Conservation (phyloP, 1,140 invertebrate species). For the Heliothis subflexa region DNA sequence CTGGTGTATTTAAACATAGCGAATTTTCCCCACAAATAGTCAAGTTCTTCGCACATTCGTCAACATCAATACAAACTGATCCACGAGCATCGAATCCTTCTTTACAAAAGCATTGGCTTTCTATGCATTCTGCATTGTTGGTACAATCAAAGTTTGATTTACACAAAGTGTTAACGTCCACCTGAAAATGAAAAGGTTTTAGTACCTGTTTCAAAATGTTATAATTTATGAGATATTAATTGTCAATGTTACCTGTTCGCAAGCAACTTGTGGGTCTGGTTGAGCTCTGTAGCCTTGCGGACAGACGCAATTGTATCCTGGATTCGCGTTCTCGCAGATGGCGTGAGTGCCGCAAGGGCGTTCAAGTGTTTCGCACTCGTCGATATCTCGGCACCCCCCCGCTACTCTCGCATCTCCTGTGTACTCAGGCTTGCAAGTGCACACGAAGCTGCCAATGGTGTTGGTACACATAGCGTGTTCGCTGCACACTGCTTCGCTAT, state of each 20-base stretch:
- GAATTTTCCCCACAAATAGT: constrained; percentile 92
- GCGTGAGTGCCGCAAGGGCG: constrained; percentile 95
- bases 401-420: constrained; percentile 92
- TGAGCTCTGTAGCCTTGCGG: constrained; percentile 95
- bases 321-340: constrained; percentile 94
- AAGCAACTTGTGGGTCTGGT: constrained; percentile 93
- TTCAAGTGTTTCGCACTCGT: constrained; percentile 94
- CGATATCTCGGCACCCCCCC: constrained; percentile 93
- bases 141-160: constrained; percentile 96
- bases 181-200: constrained; percentile 82
- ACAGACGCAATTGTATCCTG: constrained; percentile 95
- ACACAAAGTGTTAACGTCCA: constrained; percentile 94
- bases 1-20: constrained; percentile 93
- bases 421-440: constrained; percentile 93
- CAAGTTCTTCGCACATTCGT: constrained; percentile 92
- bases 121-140: constrained; percentile 95
- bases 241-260: constrained; percentile 90
- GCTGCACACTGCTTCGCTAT: constrained; percentile 91
- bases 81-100: constrained; percentile 94
- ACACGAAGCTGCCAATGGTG: constrained; percentile 94
- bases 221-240: neutral
- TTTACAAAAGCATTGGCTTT: constrained; percentile 96
- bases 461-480: constrained; percentile 94
- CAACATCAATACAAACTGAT: constrained; percentile 92
- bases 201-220: constrained; percentile 14